Conservation (phyloP, 2,113 vertebrate species). For the Brachirus orientalis region DNA sequence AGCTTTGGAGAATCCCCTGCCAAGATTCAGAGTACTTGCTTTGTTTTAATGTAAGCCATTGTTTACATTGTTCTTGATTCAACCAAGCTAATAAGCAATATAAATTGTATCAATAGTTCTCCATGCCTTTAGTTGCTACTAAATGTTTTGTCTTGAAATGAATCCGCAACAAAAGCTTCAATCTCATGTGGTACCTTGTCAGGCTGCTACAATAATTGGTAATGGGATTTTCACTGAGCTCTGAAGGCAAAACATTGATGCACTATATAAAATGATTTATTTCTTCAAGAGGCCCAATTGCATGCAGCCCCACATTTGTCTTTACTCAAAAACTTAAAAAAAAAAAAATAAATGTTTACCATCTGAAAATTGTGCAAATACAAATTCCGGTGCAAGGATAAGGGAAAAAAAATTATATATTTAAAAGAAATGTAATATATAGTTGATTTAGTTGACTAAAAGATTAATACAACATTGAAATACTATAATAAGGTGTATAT, state of each 20-base stretch:
- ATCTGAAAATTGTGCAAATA: too few species aligned
- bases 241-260: constrained; percentile 49
- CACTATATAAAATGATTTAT: constrained; percentile 41
- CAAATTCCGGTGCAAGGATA: too few species aligned
- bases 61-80: constrained; percentile 1
- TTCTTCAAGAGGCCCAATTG: constrained; percentile 29
- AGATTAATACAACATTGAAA: too few species aligned
- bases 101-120: constrained; percentile 10
- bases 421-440: too few species aligned
- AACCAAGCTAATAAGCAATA: constrained; percentile 11
- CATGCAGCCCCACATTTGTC: constrained; percentile 5
- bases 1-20: neutral
- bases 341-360: too few species aligned
- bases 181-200: constrained; percentile 60
- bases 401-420: too few species aligned
- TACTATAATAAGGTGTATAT: too few species aligned
- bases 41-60: constrained; percentile 9
- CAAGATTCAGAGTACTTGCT: neutral
- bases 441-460: too few species aligned
- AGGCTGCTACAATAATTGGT: constrained; percentile 59
- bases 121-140: constrained; percentile 14
- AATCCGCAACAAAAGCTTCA: constrained; percentile 38
- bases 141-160: constrained; percentile 29
- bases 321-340: too few species aligned
- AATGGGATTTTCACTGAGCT: constrained; percentile 64